A percentile compares a stretch with the other conserved stretches of the same genome.
These are phyloP conservation scores for Hirudinaria manillensis DNA, from an alignment of 2,888 invertebrate species.

Conservation along the genomic window DNA sequence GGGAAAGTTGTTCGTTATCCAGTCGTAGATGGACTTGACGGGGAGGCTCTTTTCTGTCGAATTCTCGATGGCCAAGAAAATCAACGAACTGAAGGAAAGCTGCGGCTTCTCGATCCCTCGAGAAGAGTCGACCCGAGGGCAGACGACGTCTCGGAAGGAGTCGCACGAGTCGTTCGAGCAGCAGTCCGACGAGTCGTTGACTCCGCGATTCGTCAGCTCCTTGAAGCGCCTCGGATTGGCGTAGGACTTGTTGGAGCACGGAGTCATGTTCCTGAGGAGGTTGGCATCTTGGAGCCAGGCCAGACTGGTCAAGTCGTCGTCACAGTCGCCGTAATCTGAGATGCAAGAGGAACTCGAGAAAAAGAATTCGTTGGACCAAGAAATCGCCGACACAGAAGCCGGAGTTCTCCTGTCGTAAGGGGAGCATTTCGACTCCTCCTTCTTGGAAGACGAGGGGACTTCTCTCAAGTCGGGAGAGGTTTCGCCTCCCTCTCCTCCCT, in stretches of 20 bases:
- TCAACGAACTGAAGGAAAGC: conserved; percentile 15
- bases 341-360: not conserved
- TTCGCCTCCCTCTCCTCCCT: not conserved
- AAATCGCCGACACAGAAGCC: not conserved
- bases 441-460: not conserved
- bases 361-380: not conserved
- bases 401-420: not conserved
- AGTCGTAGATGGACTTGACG: conserved; percentile 23
- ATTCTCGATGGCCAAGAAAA: conserved; percentile 26
- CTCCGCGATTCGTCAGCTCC: not conserved
- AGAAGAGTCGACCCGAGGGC: not conserved
- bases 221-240: not conserved
- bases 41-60: conserved; percentile 15
- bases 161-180: not conserved
- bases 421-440: not conserved
- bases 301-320: conserved; percentile 21
- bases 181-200: not conserved
- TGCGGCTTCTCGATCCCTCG: not conserved
- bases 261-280: conserved; percentile 16
- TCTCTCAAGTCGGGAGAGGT: not conserved
- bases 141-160: not conserved
- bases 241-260: not conserved
- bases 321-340: not conserved
- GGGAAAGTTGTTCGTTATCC: conserved; percentile 23
- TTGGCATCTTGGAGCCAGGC: conserved; percentile 28